A percentile compares a stretch with the other conserved stretches of the same genome.
phyloP scores from a whole-genome alignment of 1,140 invertebrate genomes.

The Arion vulgaris region DNA sequence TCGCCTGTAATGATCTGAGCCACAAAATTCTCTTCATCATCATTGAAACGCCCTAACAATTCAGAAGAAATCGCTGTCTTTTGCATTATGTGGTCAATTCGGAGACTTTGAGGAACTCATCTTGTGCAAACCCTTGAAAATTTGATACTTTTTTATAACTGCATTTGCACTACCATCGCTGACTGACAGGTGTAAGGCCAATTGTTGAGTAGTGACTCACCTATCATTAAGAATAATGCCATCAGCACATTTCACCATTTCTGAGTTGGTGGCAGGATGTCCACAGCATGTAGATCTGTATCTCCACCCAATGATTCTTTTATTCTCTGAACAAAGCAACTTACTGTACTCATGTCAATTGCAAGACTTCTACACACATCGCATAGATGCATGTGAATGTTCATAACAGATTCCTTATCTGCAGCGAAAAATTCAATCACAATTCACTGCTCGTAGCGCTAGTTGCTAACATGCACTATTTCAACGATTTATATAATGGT shows the following conservation, averaged over 20 bases:
- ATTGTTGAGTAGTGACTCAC: background rate
- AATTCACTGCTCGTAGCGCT: background rate
- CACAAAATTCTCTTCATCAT: background rate
- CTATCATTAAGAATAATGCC: background rate
- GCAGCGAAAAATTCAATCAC: background rate
- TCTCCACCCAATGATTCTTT: background rate
- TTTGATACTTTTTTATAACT: background rate
- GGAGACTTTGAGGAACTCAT: background rate
- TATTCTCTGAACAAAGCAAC: background rate
- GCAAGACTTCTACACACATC: background rate
- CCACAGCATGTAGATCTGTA: background rate
- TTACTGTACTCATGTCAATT: background rate
- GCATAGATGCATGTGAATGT: background rate
- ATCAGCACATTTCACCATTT: background rate
- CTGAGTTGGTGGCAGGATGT: constrained; percentile 10
- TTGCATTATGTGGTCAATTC: background rate
- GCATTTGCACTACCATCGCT: too few relatives aligned
- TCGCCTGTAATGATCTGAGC: background rate
- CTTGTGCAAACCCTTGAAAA: background rate
- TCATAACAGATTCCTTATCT: background rate
- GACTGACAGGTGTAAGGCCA: background rate
- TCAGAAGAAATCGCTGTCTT: background rate
- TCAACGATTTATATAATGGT: background rate
- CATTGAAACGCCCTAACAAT: constrained; percentile 2
- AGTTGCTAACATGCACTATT: background rate